phyloP scores from a whole-genome alignment of 1,140 invertebrate genomes.

The Bombus picipes region DNA sequence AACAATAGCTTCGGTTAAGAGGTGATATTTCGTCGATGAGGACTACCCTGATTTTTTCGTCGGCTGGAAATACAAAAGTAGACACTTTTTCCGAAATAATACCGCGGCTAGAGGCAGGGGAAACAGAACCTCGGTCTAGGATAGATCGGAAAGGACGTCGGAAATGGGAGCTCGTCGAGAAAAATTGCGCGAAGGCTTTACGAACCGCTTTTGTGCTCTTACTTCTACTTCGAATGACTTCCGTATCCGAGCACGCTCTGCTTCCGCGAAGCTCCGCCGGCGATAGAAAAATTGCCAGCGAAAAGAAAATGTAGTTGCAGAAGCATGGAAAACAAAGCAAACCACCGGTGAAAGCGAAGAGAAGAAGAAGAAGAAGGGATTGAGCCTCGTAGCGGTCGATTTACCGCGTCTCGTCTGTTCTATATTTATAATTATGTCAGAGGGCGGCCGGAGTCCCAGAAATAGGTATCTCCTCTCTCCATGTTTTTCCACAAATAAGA shows the following conservation, averaged over 20 bases:
- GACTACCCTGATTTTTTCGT: background rate
- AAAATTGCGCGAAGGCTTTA: slow-evolving; percentile 57
- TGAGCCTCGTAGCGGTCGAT: slow-evolving; percentile 58
- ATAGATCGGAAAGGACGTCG: slow-evolving; percentile 37
- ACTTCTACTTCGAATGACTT: slow-evolving; percentile 60
- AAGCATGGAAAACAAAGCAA: slow-evolving; percentile 18
- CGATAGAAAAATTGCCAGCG: slow-evolving; percentile 42
- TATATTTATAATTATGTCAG: slow-evolving; percentile 74
- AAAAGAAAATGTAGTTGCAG: slow-evolving; percentile 32
- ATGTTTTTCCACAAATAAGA: background rate
- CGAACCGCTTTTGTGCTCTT: slow-evolving; percentile 50
- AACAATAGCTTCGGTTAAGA: background rate
- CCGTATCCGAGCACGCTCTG: slow-evolving; percentile 59
- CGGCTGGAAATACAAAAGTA: background rate
- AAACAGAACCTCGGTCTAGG: background rate
- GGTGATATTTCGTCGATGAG: background rate
- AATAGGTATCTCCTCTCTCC: slow-evolving; percentile 43
- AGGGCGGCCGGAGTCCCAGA: slow-evolving; percentile 45
- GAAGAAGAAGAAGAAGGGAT: background rate
- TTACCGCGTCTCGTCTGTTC: slow-evolving; percentile 70
- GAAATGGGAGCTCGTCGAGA: slow-evolving; percentile 45
- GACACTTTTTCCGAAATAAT: background rate
- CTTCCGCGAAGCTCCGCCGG: background rate
- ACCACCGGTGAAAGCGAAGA: background rate
- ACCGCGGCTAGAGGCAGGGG: background rate